These are phyloP conservation scores for Diarsia brunnea DNA, from an alignment of 2,888 invertebrate species.

Conservation along the genomic window DNA sequence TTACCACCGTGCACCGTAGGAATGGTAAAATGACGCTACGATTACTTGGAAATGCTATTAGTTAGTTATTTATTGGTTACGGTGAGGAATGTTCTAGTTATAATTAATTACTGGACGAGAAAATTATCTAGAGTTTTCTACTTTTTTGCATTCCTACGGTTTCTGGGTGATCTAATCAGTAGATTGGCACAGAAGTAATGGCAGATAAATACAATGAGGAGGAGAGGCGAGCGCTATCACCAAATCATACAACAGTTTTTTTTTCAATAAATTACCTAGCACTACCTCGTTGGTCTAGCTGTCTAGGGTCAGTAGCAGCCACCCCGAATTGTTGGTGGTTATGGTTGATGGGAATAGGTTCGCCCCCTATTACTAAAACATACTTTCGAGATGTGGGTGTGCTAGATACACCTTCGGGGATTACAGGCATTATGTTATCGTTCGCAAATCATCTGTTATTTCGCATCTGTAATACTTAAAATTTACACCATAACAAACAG, in stretches of 20 bases:
- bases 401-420: background rate
- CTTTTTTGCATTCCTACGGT: background rate
- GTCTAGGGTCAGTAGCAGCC: background rate
- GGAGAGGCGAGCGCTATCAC: background rate
- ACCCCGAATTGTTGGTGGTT: background rate
- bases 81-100: slow-evolving; percentile 19
- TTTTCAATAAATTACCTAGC: background rate
- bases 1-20: slow-evolving; percentile 47
- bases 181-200: background rate
- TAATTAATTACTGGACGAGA: slow-evolving; percentile 9
- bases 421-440: too few species aligned
- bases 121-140: background rate
- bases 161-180: background rate
- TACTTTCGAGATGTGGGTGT: background rate
- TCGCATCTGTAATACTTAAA: background rate
- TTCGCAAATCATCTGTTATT: background rate
- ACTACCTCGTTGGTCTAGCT: too few species aligned
- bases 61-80: too few species aligned
- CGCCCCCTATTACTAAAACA: background rate
- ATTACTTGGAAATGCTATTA: slow-evolving; percentile 15
- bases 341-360: background rate
- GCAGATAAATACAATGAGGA: background rate
- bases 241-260: background rate
- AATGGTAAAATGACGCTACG: slow-evolving; percentile 44
- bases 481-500: background rate